Conservation (phyloP, 2,888 invertebrate species). For the Acanthosepion lycidas region DNA sequence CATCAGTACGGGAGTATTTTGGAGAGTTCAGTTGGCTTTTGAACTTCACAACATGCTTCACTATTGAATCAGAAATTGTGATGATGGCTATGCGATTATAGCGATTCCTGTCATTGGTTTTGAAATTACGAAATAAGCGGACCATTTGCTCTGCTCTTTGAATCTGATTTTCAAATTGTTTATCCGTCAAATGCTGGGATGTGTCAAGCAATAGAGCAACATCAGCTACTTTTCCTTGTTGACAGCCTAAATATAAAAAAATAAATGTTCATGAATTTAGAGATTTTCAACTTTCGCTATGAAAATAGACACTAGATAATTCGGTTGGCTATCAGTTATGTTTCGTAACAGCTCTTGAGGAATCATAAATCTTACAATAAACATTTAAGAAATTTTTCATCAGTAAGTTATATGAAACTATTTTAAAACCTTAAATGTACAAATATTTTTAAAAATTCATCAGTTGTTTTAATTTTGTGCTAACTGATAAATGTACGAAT, state of each 20-base stretch:
- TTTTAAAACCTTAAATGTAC: too few relatives aligned
- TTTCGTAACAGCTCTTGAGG: too few relatives aligned
- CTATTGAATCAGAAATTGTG: neutral
- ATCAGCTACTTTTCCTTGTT: neutral
- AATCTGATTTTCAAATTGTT: neutral
- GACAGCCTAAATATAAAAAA: neutral
- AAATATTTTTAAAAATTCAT: too few relatives aligned
- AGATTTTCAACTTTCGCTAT: neutral
- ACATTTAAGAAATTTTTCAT: too few relatives aligned
- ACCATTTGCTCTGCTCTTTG: slow-evolving; percentile 15
- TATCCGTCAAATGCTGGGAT: neutral
- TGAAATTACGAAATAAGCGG: slow-evolving; percentile 8
- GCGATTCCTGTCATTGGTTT: neutral
- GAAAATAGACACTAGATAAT: too few relatives aligned
- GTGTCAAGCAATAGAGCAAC: neutral
- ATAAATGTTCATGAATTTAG: neutral
- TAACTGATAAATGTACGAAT: too few relatives aligned
- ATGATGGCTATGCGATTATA: neutral
- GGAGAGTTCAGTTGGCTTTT: neutral
- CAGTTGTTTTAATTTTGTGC: too few relatives aligned
- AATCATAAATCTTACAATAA: too few relatives aligned
- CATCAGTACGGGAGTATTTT: neutral
- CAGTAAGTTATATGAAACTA: too few relatives aligned
- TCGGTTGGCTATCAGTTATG: too few relatives aligned
- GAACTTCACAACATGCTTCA: neutral